phyloP scores from a whole-genome alignment of 2,113 vertebrate species.

The rabbit (Oryctolagus cuniculus) region mOryCun1.1 NC_091435.1:83824001-83824500 shows the following conservation, averaged over 20 bases:
- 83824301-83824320: background rate
- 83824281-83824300: constrained; percentile 67
- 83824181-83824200: constrained; percentile 37
- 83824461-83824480: background rate
- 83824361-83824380: background rate
- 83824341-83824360: constrained; percentile 39
- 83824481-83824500: background rate
- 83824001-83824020: constrained; percentile 5
- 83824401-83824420: background rate
- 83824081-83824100: background rate
- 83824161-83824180: constrained; percentile 42
- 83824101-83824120: constrained; percentile 39
- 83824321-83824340: constrained; percentile 6
- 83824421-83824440: constrained; percentile 30
- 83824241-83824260: constrained; percentile 44
- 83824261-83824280: constrained; percentile 76
- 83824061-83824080: background rate
- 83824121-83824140: constrained; percentile 38
- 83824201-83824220: constrained; percentile 64
- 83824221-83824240: constrained; percentile 22
- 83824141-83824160: background rate
- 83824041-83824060: constrained; percentile 18
- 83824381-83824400: background rate
- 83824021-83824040: background rate
- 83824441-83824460: background rate